phyloP scores from a whole-genome alignment of 2,888 invertebrate species.

The Eupithecia insigniata region DNA sequence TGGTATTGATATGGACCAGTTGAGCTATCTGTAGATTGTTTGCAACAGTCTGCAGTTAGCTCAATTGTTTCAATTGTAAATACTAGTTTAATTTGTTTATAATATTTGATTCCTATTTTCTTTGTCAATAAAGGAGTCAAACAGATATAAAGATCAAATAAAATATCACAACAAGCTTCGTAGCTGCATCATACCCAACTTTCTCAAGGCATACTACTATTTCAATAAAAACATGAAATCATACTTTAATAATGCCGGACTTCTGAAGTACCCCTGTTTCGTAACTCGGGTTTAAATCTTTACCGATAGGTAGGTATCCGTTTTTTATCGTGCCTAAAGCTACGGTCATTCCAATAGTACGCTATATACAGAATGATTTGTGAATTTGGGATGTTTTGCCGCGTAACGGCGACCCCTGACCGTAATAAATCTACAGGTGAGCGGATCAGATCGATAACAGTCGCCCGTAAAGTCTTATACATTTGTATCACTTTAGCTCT shows the following conservation, averaged over 20 bases:
- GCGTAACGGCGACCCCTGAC: conserved; percentile 19
- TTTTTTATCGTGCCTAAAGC: background rate
- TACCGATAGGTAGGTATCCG: background rate
- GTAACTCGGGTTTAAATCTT: background rate
- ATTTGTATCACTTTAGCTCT: conserved; percentile 6
- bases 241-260: background rate
- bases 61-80: too few species aligned
- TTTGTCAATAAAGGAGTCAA: too few species aligned
- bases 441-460: conserved; percentile 18
- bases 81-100: too few species aligned
- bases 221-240: background rate
- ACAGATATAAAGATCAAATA: too few species aligned
- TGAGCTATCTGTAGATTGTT: too few species aligned
- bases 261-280: background rate
- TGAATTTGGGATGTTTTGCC: conserved; percentile 23
- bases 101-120: too few species aligned
- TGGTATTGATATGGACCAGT: too few species aligned
- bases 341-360: conserved; percentile 3
- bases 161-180: too few species aligned
- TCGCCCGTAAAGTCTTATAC: conserved; percentile 11
- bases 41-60: too few species aligned
- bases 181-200: background rate
- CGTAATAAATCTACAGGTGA: conserved; percentile 26
- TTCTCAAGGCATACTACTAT: too few species aligned
- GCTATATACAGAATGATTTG: conserved; percentile 21